A percentile compares a stretch with the other conserved stretches of the same genome.
Conservation (phyloP, 2,888 invertebrate species). For the Platycnemis pennipes region DNA sequence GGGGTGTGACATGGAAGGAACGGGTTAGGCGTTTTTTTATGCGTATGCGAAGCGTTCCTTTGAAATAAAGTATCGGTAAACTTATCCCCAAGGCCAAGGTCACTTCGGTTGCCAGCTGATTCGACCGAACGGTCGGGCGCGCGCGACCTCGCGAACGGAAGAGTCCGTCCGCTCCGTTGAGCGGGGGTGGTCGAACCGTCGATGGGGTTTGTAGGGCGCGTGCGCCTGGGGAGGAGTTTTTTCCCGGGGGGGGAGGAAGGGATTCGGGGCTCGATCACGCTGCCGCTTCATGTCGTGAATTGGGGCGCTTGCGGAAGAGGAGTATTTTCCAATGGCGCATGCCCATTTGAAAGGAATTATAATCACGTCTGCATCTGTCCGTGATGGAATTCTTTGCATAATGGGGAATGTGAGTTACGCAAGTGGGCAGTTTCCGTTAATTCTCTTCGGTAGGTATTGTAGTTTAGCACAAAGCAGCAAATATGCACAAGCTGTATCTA, state of each 20-base stretch:
- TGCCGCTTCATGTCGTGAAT: background rate
- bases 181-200: background rate
- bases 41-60: background rate
- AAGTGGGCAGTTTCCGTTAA: no score
- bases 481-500: no score
- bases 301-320: background rate
- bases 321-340: background rate
- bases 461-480: no score
- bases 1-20: background rate
- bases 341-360: background rate
- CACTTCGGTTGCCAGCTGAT: background rate
- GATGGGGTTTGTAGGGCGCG: background rate
- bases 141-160: background rate
- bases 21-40: background rate
- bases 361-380: background rate
- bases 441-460: no score
- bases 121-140: background rate
- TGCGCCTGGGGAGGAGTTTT: no score
- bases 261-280: background rate
- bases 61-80: slow-evolving; percentile 15
- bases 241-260: background rate
- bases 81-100: background rate
- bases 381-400: background rate
- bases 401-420: background rate
- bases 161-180: background rate